These are phyloP conservation scores for Nerophis lumbriciformis DNA, from an alignment of 2,113 vertebrate species.

Conservation along the genomic window DNA sequence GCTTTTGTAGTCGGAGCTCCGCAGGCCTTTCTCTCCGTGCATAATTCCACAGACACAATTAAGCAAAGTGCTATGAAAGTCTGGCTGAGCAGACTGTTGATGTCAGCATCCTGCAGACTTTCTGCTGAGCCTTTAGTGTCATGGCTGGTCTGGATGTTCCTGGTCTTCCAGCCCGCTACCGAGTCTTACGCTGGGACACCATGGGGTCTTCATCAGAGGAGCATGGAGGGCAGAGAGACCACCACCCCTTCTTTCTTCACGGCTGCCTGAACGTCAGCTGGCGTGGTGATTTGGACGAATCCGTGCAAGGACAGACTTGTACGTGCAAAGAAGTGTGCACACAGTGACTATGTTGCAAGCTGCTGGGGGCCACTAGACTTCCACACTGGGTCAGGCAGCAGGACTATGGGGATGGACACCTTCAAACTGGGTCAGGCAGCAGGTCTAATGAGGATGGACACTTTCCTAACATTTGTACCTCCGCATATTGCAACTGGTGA, in stretches of 20 bases:
- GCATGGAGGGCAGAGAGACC: slow-evolving; percentile 18
- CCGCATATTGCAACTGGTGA: too few relatives aligned
- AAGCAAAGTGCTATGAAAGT: slow-evolving; percentile 6
- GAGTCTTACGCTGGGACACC: slow-evolving; percentile 44
- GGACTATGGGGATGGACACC: too few relatives aligned
- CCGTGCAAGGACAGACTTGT: too few relatives aligned
- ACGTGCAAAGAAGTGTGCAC: too few relatives aligned
- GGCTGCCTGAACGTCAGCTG: slow-evolving; percentile 23
- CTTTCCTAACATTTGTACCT: too few relatives aligned
- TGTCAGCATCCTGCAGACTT: slow-evolving; percentile 25
- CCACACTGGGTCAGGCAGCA: too few relatives aligned
- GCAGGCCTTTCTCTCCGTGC: slow-evolving; percentile 12
- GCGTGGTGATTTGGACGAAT: not conserved
- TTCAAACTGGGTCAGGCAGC: too few relatives aligned
- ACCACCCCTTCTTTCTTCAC: slow-evolving; percentile 14
- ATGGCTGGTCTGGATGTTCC: slow-evolving; percentile 34
- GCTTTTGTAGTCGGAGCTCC: not conserved
- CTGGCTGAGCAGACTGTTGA: slow-evolving; percentile 31
- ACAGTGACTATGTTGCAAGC: too few relatives aligned
- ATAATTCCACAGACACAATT: slow-evolving; percentile 9
- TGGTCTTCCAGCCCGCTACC: slow-evolving; percentile 25
- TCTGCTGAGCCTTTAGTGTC: slow-evolving; percentile 50
- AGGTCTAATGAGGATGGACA: too few relatives aligned
- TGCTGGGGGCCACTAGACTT: too few relatives aligned
- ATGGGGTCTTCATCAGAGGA: slow-evolving; percentile 55